Conservation (phyloP, 2,113 vertebrate genomes). For the Trogon melanurus region DNA sequence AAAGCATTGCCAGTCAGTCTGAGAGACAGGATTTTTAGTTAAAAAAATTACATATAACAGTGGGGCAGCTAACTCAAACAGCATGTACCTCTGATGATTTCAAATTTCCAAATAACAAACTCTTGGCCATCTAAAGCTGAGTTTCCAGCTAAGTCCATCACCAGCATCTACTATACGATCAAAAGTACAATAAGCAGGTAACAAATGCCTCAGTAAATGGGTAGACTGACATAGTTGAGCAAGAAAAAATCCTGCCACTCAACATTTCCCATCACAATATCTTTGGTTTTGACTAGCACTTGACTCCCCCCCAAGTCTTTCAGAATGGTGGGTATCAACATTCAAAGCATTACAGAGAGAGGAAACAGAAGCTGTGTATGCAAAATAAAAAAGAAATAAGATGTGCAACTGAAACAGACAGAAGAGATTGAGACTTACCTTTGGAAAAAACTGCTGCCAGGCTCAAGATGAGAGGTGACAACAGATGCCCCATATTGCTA, state of each 20-base stretch:
- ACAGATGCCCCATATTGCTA: slow-evolving; percentile 68
- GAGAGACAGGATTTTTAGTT: not conserved
- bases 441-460: slow-evolving; percentile 76
- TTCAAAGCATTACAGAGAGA: not conserved
- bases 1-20: not conserved
- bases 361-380: not conserved
- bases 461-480: slow-evolving; percentile 76
- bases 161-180: not conserved
- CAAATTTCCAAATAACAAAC: not conserved
- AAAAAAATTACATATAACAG: not conserved
- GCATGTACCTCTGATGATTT: not conserved
- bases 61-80: not conserved
- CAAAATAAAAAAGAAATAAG: not conserved
- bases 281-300: not conserved
- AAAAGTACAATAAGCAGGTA: not conserved
- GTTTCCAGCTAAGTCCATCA: not conserved
- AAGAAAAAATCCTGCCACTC: not conserved
- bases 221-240: not conserved
- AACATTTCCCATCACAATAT: not conserved
- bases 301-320: not conserved
- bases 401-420: not conserved
- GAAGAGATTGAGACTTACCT: slow-evolving; percentile 68
- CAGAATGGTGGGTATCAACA: not conserved
- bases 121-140: not conserved
- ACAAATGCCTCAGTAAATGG: not conserved